Percentiles rank a stretch among this genome's conserved stretches.
Conservation (phyloP, 2,797 vertebrate species). For the Smutsia temminckii region DNA sequence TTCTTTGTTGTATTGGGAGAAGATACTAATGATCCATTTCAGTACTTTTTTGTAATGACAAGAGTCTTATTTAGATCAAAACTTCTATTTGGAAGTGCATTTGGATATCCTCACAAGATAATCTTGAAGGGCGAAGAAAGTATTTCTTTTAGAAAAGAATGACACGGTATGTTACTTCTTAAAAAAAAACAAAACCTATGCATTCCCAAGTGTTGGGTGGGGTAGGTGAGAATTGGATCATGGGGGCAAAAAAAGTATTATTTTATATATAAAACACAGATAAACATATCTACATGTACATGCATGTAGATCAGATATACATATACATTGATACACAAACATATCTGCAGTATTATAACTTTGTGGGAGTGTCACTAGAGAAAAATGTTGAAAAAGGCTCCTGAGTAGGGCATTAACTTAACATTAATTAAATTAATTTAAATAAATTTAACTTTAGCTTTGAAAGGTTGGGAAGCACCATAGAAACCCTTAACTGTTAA, state of each 20-base stretch:
- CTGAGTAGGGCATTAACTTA: not conserved
- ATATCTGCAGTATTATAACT: not conserved
- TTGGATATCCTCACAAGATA: not conserved
- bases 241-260: not conserved
- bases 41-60: not conserved
- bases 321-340: not conserved
- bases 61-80: not conserved
- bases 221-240: not conserved
- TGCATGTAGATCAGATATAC: not conserved
- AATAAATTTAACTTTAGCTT: not conserved
- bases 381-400: not conserved
- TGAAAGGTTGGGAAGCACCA: not conserved
- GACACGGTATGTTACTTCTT: not conserved
- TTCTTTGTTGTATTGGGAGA: not conserved
- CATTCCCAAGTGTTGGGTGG: not conserved
- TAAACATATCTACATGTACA: not conserved
- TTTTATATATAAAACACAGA: not conserved
- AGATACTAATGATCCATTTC: not conserved
- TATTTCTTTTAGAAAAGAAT: conserved; percentile 28
- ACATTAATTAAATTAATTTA: not conserved
- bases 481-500: not conserved
- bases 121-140: not conserved
- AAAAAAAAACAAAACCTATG: not conserved
- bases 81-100: not conserved
- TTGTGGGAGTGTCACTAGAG: not conserved